Evolutionary conservation across 2,797 vertebrate genomes (phyloP).

Genomic region (Bovichtus diacanthus): DNA sequence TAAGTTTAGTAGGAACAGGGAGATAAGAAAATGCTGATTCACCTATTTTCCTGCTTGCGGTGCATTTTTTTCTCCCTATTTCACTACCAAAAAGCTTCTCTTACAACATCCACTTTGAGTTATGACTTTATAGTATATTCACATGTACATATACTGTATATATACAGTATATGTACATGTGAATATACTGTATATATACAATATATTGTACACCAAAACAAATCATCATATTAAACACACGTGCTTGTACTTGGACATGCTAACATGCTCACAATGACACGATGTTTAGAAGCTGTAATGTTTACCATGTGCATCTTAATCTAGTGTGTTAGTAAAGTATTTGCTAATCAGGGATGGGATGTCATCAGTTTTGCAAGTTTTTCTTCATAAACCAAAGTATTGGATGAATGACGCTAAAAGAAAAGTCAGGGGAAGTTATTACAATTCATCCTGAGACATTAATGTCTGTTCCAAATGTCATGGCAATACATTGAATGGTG

Average conservation of each 20-base stretch:
- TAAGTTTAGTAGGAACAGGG: slow-evolving; percentile 28
- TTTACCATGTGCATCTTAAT: background rate
- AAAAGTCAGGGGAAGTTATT: slow-evolving; percentile 3
- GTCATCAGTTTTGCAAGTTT: background rate
- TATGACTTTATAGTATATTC: slow-evolving; percentile 5
- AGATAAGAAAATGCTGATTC: slow-evolving; percentile 68
- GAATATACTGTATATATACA: background rate
- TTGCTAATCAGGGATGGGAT: background rate
- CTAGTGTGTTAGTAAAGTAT: background rate
- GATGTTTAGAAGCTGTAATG: background rate
- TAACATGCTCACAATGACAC: background rate
- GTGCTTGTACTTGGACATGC: too few species aligned
- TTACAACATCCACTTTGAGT: slow-evolving; percentile 24
- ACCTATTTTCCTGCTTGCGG: slow-evolving; percentile 31
- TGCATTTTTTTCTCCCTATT: slow-evolving; percentile 25
- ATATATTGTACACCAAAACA: too few species aligned
- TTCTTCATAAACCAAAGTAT: background rate
- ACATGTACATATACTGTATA: background rate
- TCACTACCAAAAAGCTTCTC: background rate
- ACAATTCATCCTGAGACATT: background rate
- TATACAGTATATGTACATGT: background rate
- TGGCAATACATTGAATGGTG: background rate
- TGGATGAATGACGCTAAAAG: background rate
- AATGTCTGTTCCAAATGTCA: background rate
- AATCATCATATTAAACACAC: too few species aligned